Base-by-base conservation (phyloP, 2,113 vertebrate genomes). In the Gambusia affinis region DNA sequence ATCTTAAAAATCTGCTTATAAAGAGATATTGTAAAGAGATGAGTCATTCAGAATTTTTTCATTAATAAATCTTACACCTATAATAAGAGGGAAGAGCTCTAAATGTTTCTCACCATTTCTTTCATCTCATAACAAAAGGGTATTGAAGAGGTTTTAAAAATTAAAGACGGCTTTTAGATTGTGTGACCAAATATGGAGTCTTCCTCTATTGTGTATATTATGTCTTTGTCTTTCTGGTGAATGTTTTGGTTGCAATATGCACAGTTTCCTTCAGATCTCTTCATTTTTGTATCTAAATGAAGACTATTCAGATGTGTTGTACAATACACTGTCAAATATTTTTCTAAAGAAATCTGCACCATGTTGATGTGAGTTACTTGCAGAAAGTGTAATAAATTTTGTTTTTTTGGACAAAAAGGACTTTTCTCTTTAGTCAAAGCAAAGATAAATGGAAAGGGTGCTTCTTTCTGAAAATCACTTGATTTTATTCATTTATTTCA, bases 161-260 rank as follows among this genome's bases (percentile, higher is more conserved):
- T 60, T 39, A 39, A 12, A 69, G 39, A 84, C 61, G 64, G 27
- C 63, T 61, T 72, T 67, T 85, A 60, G 30, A 73, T 80, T 69
- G 64, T 85, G 63, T 67, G 70, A 76, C 70, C 72, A 63, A 72
- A 87, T 62, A 63, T 31, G 57, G 70, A 80, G 70, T 75, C 54
- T 51, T 78, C 70, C 0, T 72, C 17, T 79, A 47, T 35, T 1
- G 8, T 67, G 70, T 83, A 39, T 30, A 60, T 28, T 62, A 39
- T 60, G 68, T 76, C 80, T 89, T 92, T 57, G 27, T 83, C 87
- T 85, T 47, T 89, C 71, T 42, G 83, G 88, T 87, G 80, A 61
- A 30, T 62, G 31, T 28, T 87, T 87, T 78, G 67, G 39, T 51
- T 76, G 64, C 10, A 12, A 42, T 65, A 37, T 60, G 60, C 70